Base-by-base conservation (phyloP, 2,888 invertebrate species). In the Idaea dimidiata region DNA sequence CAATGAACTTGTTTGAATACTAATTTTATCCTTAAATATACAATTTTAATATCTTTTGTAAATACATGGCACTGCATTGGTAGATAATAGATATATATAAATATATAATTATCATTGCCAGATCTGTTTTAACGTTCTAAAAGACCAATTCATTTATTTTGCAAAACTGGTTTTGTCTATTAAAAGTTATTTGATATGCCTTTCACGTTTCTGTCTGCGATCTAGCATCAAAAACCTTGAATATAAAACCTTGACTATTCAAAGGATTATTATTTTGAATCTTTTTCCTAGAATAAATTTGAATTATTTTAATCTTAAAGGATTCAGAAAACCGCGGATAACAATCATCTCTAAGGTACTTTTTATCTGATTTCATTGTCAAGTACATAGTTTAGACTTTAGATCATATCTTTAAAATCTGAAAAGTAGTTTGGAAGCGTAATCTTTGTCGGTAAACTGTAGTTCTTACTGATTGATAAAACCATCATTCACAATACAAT, bases 401-500 rank as follows among this genome's bases (percentile, higher is more conserved):
- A 43, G 43, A 8, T 33, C 1, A 7, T 33, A 33, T 43, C 43
- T 43, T 43, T 43, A 43, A 43, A 7, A 43, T 43, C 43, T 14
- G 0, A 43, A 43, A 43, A 43, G 43, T 43, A 43, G 10, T 8
- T 7, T 43, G 3, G 1, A 43, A 43, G 8, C 43, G 43, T 43
- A 43, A 43, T 43, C 43, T 43, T 43, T 43, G 2, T 6, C 3
- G 43, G 43, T 43, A 43, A 3, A 43, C 14, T 43, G 43, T 43
- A 43, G 43, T 14, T 43, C 43, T 43, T 43, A 43, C 3, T 43
- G 33, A 16, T 17, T 55, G 56, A 17, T 43, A 43, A 43, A 43
- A 43, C 43, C 43, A 14, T 43, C 43, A 43, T 43, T 43, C 43
- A 43, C 43, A 43, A 43, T 58, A 58, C 18, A 58, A 18, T 18